Percentiles rank a stretch among this genome's conserved stretches.
phyloP scores from a whole-genome alignment of 2,113 vertebrate species.

The Saguinus imperator region DNA sequence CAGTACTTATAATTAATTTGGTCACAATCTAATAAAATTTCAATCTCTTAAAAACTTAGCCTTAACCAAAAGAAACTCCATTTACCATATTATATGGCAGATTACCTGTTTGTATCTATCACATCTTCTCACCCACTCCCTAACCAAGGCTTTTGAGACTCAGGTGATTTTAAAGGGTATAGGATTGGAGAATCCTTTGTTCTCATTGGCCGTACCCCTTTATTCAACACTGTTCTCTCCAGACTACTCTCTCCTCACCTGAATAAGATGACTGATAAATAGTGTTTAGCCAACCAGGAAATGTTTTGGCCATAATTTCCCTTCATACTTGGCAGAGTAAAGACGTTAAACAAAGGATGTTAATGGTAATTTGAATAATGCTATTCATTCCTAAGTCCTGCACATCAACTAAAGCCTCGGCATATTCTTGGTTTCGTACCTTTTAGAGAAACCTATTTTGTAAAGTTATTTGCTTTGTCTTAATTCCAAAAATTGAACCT shows the following conservation, averaged over 20 bases:
- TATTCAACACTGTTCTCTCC: not conserved
- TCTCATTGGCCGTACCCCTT: not conserved
- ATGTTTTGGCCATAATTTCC: not conserved
- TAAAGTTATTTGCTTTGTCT: not conserved
- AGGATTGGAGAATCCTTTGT: not conserved
- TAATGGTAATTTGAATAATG: not conserved
- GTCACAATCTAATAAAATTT: slow-evolving; percentile 6
- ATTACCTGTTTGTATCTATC: not conserved
- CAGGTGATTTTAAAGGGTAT: not conserved
- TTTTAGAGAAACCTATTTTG: not conserved
- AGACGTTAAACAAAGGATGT: not conserved
- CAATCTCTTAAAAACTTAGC: not conserved
- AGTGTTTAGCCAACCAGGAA: not conserved
- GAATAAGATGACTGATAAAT: not conserved
- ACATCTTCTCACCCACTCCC: not conserved
- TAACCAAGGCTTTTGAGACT: not conserved
- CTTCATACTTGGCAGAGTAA: not conserved
- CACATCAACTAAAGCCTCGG: not conserved
- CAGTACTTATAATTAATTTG: not conserved
- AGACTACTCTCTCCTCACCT: no score
- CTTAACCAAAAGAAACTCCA: not conserved
- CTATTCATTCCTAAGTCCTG: not conserved
- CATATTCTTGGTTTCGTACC: not conserved
- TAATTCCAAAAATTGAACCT: not conserved
- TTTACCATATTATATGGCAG: not conserved